Evolutionary conservation across 2,113 vertebrate genomes (phyloP).

Genomic region (Pelobates fuscus): DNA sequence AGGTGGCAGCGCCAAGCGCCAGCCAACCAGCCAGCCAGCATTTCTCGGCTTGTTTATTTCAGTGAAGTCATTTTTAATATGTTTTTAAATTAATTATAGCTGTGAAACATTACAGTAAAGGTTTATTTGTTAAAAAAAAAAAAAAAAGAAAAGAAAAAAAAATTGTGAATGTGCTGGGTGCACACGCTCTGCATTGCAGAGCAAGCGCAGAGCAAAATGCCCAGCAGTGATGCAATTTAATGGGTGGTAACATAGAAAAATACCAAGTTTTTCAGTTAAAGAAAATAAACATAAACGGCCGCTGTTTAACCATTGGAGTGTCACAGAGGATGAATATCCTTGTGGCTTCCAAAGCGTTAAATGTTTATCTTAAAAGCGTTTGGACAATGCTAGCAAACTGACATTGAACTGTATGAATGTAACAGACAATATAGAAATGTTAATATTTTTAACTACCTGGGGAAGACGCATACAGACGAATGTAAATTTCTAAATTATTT

Average conservation of each 20-base stretch:
- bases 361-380: conserved; percentile 34
- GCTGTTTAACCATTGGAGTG: no score
- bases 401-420: conserved; percentile 72
- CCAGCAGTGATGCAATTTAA: conserved; percentile 11
- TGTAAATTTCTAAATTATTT: conserved; percentile 86
- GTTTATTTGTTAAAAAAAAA: conserved; percentile 80
- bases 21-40: conserved; percentile 78
- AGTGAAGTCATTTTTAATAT: conserved; percentile 83
- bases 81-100: conserved; percentile 88
- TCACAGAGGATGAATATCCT: no score
- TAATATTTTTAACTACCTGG: conserved; percentile 79
- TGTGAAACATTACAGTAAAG: conserved; percentile 95
- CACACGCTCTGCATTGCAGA: conserved; percentile 32
- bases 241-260: background rate
- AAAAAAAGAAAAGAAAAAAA: conserved; percentile 55
- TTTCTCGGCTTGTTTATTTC: conserved; percentile 82
- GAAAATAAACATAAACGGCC: no score
- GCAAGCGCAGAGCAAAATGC: conserved; percentile 22
- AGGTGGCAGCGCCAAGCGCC: conserved; percentile 90
- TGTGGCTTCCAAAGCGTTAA: no score
- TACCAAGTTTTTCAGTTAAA: background rate
- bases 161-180: background rate
- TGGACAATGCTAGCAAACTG: conserved; percentile 67
- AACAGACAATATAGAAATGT: conserved; percentile 73
- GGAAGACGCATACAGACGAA: conserved; percentile 73